These are phyloP conservation scores for Atopsyche davidsoni DNA, from an alignment of 1,140 invertebrate species.

Conservation along the genomic window DNA sequence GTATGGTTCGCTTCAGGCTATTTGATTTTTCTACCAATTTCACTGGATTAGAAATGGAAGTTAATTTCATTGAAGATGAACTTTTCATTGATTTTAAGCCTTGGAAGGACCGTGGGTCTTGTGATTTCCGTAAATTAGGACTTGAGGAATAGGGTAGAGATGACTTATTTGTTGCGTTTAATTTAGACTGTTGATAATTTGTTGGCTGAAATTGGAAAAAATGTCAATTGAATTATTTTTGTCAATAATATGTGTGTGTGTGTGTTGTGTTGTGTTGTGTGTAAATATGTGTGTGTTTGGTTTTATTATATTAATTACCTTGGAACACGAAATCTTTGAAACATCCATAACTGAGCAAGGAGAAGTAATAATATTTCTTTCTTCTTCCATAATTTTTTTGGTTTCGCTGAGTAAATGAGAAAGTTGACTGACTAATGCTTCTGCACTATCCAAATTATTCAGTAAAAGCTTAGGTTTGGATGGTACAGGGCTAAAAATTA, in stretches of 20 bases:
- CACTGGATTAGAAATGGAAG: background rate
- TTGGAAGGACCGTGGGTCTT: too few relatives aligned
- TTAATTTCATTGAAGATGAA: too few relatives aligned
- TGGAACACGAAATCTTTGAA: conserved; percentile 16
- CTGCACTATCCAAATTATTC: conserved; percentile 20
- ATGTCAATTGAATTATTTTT: background rate
- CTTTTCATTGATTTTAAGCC: too few relatives aligned
- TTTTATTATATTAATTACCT: background rate
- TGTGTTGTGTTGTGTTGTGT: too few relatives aligned
- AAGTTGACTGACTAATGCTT: conserved; percentile 15
- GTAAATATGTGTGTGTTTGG: too few relatives aligned
- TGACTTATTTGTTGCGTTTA: background rate
- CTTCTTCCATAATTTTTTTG: conserved; percentile 11
- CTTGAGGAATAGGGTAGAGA: conserved; percentile 19
- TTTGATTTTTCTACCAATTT: background rate
- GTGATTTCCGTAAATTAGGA: conserved; percentile 19
- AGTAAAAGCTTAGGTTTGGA: conserved; percentile 1
- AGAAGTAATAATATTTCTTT: conserved; percentile 2
- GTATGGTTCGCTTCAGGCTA: conserved; percentile 12
- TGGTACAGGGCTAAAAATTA: conserved; percentile 18
- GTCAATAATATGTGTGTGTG: too few relatives aligned
- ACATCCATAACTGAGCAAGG: conserved; percentile 14
- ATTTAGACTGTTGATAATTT: background rate
- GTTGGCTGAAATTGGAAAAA: background rate
- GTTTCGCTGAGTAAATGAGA: conserved; percentile 12